Evolutionary conservation across 1,140 invertebrate species (phyloP).

Genomic region (Harlomillsia oculata): DNA sequence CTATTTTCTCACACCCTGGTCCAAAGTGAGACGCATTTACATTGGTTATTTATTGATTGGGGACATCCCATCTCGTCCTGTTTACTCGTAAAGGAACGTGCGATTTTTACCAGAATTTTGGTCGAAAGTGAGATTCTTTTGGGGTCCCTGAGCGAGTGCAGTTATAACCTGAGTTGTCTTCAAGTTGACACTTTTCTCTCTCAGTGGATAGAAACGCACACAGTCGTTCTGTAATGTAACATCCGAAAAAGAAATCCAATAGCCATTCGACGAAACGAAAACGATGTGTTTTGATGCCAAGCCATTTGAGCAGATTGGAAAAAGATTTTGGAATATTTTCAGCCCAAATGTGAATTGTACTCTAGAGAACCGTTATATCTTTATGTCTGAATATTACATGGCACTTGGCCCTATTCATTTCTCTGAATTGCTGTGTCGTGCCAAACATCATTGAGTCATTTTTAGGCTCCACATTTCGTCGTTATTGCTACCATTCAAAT

Average conservation of each 20-base stretch:
- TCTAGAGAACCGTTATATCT: slow-evolving; percentile 15
- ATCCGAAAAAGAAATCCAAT: background rate
- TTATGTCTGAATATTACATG: slow-evolving; percentile 5
- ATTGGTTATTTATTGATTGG: slow-evolving; percentile 19
- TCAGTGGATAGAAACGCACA: background rate
- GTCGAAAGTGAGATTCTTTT: too few species aligned
- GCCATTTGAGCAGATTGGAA: slow-evolving; percentile 15
- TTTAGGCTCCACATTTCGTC: too few species aligned
- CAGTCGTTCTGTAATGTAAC: background rate
- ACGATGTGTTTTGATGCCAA: background rate
- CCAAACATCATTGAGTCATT: too few species aligned
- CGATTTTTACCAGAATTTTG: too few species aligned
- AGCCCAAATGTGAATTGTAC: slow-evolving; percentile 5
- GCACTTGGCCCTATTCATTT: slow-evolving; percentile 1
- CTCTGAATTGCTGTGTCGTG: too few species aligned
- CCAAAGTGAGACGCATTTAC: slow-evolving; percentile 13
- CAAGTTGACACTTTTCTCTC: background rate
- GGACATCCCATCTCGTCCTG: slow-evolving; percentile 7
- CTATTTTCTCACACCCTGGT: background rate
- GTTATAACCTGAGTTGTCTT: too few species aligned
- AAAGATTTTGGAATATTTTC: slow-evolving; percentile 13
- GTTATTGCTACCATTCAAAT: too few species aligned
- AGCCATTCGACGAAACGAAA: background rate
- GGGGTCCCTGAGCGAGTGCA: too few species aligned
- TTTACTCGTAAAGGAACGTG: too few species aligned